Evolutionary conservation across 1,140 invertebrate genomes (phyloP).

Genomic region (Acromyrmex echinatior): DNA sequence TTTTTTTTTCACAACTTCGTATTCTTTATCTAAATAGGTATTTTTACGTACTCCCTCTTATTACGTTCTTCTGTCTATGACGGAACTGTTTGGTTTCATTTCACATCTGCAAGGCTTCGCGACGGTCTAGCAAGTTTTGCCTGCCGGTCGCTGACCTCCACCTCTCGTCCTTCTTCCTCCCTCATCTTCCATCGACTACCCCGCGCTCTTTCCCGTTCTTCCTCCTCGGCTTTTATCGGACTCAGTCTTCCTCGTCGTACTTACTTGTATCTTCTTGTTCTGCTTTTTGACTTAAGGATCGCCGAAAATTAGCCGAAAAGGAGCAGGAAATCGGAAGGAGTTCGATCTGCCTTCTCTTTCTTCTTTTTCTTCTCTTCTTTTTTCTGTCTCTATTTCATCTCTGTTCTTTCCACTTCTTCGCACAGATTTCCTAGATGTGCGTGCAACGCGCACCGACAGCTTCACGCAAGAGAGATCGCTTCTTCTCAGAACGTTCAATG

Average conservation of each 20-base stretch:
- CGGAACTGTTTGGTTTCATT: conserved; percentile 74
- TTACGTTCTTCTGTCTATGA: conserved; percentile 9
- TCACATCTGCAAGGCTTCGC: conserved; percentile 75
- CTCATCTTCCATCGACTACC: conserved; percentile 23
- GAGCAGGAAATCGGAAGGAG: background rate
- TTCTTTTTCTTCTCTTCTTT: background rate
- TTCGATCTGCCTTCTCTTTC: background rate
- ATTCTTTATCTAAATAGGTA: conserved; percentile 17
- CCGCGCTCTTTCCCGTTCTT: conserved; percentile 42
- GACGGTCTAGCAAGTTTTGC: conserved; percentile 82
- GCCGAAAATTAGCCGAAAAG: conserved; percentile 44
- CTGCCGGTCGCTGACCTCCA: conserved; percentile 78
- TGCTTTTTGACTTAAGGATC: conserved; percentile 45
- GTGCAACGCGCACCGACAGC: background rate
- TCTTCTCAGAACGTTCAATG: conserved; percentile 64
- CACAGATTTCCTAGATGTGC: conserved; percentile 6
- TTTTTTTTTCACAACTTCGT: background rate
- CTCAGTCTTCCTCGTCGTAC: conserved; percentile 19
- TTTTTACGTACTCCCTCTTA: conserved; percentile 1
- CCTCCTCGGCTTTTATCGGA: conserved; percentile 29
- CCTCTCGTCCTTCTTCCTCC: conserved; percentile 54
- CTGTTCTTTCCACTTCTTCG: conserved; percentile 32
- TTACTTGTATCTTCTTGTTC: background rate
- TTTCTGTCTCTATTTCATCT: background rate
- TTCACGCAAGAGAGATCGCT: conserved; percentile 19